Conservation (phyloP, 1,140 invertebrate species). For the Maconellicoccus hirsutus region DNA sequence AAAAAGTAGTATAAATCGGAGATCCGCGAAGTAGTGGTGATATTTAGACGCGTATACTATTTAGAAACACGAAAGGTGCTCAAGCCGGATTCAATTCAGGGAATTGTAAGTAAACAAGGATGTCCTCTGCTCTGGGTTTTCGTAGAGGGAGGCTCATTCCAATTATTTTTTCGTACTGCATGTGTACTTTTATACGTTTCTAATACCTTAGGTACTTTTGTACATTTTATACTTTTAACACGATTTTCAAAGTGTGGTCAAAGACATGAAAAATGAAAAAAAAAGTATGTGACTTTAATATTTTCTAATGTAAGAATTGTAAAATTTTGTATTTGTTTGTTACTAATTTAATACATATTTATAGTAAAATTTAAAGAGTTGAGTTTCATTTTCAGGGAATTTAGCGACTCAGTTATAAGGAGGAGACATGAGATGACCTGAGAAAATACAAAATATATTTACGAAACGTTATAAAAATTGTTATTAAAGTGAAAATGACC, state of each 20-base stretch:
- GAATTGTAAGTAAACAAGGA: not conserved
- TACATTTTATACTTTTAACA: conserved; percentile 18
- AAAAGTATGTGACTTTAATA: conserved; percentile 19
- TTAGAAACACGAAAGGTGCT: not conserved
- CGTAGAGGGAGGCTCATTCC: not conserved
- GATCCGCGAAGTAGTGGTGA: not conserved
- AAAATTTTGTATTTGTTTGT: conserved; percentile 22
- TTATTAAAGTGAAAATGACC: no score
- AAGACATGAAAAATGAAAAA: not conserved
- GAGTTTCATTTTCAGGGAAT: no score
- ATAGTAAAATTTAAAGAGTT: conserved; percentile 11
- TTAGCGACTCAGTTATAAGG: no score
- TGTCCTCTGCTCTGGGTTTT: not conserved
- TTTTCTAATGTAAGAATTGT: conserved; percentile 20
- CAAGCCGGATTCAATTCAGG: not conserved
- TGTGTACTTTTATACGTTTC: conserved; percentile 16
- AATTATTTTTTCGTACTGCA: not conserved
- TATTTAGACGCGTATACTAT: not conserved
- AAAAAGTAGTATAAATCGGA: not conserved
- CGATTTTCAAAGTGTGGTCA: not conserved
- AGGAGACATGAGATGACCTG: no score
- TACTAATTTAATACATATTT: conserved; percentile 20
- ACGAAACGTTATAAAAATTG: no score
- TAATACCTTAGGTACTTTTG: conserved; percentile 11
- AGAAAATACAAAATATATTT: no score